Percentiles rank a stretch among this genome's conserved stretches.
Evolutionary conservation across 2,113 vertebrate species (phyloP).

Genomic region (Murina feae): DNA sequence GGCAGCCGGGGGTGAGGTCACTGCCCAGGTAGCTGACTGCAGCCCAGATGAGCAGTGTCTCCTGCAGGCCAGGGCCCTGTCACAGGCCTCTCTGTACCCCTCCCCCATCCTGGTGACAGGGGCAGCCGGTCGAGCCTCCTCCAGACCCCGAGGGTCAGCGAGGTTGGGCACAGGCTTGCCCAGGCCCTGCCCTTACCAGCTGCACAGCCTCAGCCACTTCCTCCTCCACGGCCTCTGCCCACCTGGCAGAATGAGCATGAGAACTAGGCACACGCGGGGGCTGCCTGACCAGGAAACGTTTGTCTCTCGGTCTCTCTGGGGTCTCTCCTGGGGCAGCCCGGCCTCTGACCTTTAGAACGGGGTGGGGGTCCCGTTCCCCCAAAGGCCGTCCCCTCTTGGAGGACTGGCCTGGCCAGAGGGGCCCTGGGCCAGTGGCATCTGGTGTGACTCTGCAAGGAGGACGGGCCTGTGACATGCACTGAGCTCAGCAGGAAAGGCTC

Average conservation of each 20-base stretch:
- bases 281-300: background rate
- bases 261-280: rapidly evolving
- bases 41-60: no score
- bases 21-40: no score
- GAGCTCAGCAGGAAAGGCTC: background rate
- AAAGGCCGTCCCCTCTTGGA: background rate
- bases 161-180: background rate
- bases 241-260: background rate
- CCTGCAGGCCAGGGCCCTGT: no score
- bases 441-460: background rate
- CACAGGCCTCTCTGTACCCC: no score
- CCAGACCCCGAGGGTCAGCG: background rate
- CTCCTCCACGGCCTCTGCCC: background rate
- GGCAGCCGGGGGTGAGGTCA: rapidly evolving
- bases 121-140: background rate
- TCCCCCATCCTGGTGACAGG: no score
- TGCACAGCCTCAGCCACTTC: background rate
- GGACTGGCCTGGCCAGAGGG: background rate
- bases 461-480: background rate
- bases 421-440: background rate
- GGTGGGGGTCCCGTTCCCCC: background rate
- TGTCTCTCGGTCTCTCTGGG: no score
- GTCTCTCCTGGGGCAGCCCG: background rate
- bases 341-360: background rate
- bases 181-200: no score